Conservation (phyloP, 2,797 vertebrate genomes). For the Hyperoplus immaculatus region DNA sequence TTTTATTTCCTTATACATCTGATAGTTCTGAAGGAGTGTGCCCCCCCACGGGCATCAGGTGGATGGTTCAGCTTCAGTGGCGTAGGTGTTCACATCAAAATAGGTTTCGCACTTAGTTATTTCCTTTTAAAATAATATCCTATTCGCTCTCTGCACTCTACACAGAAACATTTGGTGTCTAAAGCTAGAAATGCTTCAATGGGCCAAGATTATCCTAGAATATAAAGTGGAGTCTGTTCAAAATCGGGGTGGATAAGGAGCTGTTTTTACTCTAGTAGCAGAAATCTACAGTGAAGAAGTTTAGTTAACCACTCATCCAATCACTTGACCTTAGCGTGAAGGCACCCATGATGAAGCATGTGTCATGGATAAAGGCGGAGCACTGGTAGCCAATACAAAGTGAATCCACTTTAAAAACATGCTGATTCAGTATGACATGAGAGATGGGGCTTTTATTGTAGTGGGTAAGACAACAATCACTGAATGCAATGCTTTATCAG, state of each 20-base stretch:
- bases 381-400: conserved; percentile 21
- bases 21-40: conserved; percentile 25
- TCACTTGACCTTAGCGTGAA: conserved; percentile 46
- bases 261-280: background rate
- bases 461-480: conserved; percentile 46
- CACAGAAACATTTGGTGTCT: conserved; percentile 33
- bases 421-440: conserved; percentile 74
- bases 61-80: conserved; percentile 24
- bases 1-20: conserved; percentile 45
- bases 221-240: conserved; percentile 9
- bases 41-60: conserved; percentile 45
- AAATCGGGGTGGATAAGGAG: background rate
- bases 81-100: conserved; percentile 47
- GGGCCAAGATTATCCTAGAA: conserved; percentile 12
- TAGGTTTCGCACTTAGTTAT: conserved; percentile 31
- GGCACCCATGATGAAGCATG: conserved; percentile 47
- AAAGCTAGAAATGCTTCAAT: conserved; percentile 16
- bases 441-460: conserved; percentile 58
- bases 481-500: conserved; percentile 59
- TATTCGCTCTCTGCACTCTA: background rate
- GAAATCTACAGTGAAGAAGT: background rate
- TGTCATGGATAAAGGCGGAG: conserved; percentile 24
- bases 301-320: conserved; percentile 24
- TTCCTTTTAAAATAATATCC: conserved; percentile 31
- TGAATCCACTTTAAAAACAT: conserved; percentile 47